Percentiles rank a stretch among this genome's conserved stretches.
Evolutionary conservation across 2,888 invertebrate genomes (phyloP).

Genomic region (Mellilla xanthometata): DNA sequence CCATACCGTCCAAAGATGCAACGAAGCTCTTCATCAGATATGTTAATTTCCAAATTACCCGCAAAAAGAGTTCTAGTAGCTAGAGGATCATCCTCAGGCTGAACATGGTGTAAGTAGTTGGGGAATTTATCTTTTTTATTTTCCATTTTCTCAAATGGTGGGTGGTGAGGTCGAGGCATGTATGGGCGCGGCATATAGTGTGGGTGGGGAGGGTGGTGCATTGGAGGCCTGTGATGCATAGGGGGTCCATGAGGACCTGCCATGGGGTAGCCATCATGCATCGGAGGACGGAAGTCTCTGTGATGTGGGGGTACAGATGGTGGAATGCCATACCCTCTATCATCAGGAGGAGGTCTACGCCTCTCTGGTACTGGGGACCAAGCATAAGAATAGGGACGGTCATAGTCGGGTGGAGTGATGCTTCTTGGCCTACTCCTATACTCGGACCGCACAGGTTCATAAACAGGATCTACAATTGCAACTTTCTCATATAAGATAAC

Average conservation of each 20-base stretch:
- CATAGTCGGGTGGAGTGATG: slow-evolving; percentile 89
- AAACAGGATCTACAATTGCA: slow-evolving; percentile 96
- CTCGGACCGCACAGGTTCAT: slow-evolving; percentile 89
- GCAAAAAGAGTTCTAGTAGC: slow-evolving; percentile 98
- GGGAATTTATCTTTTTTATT: slow-evolving; percentile 98
- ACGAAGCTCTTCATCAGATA: slow-evolving; percentile 95
- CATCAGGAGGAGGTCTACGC: slow-evolving; percentile 86
- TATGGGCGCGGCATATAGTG: slow-evolving; percentile 90
- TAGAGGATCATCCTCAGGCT: slow-evolving; percentile 97
- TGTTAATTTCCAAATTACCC: slow-evolving; percentile 98
- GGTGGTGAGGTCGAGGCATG: slow-evolving; percentile 85
- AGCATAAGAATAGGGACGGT: slow-evolving; percentile 88
- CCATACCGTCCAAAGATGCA: slow-evolving; percentile 98
- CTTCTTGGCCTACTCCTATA: slow-evolving; percentile 89
- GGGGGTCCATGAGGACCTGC: slow-evolving; percentile 87
- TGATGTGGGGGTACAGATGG: slow-evolving; percentile 89
- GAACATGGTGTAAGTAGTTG: slow-evolving; percentile 96
- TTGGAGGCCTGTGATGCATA: slow-evolving; percentile 88
- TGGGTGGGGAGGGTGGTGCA: slow-evolving; percentile 86
- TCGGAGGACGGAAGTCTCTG: slow-evolving; percentile 90
- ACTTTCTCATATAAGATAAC: slow-evolving; percentile 97
- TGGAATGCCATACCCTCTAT: slow-evolving; percentile 90
- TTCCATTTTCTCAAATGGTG: slow-evolving; percentile 90
- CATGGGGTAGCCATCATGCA: slow-evolving; percentile 88
- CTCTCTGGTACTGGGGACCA: slow-evolving; percentile 90